A percentile compares a stretch with the other conserved stretches of the same genome.
phyloP scores from a whole-genome alignment of 2,113 vertebrate species.

The Heterotilapia buettikoferi region DNA sequence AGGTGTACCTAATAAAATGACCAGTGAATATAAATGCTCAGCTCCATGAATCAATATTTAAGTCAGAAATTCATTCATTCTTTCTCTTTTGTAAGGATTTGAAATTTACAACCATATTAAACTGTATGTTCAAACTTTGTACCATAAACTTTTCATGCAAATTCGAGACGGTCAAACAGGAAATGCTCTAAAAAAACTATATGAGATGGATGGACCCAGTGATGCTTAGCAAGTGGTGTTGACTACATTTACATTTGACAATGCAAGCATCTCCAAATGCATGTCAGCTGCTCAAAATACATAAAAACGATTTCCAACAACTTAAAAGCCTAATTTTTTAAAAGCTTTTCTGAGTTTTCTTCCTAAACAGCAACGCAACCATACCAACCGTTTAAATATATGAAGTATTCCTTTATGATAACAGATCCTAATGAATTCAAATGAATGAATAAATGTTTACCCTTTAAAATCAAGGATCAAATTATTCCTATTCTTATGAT shows the following conservation, averaged over 20 bases:
- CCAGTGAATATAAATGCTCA: background rate
- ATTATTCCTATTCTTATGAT: background rate
- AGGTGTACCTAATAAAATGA: background rate
- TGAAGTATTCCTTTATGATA: background rate
- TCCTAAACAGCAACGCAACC: background rate
- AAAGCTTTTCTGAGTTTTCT: background rate
- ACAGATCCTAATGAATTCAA: background rate
- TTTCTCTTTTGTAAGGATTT: background rate
- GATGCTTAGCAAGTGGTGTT: background rate
- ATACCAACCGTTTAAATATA: background rate
- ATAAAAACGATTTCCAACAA: background rate
- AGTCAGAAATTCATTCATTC: background rate
- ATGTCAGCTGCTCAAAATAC: background rate
- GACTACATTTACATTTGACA: background rate
- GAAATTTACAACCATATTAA: background rate
- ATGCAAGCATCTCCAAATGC: background rate
- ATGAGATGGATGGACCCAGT: background rate
- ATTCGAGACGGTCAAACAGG: background rate
- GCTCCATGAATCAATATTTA: background rate
- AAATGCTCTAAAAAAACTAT: background rate
- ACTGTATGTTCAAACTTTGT: background rate
- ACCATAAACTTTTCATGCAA: background rate
- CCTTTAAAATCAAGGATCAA: background rate
- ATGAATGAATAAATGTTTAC: background rate
- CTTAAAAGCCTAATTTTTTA: rapidly evolving